Conservation (phyloP, 2,888 invertebrate species). For the Elaeidobius kamerunicus region DNA sequence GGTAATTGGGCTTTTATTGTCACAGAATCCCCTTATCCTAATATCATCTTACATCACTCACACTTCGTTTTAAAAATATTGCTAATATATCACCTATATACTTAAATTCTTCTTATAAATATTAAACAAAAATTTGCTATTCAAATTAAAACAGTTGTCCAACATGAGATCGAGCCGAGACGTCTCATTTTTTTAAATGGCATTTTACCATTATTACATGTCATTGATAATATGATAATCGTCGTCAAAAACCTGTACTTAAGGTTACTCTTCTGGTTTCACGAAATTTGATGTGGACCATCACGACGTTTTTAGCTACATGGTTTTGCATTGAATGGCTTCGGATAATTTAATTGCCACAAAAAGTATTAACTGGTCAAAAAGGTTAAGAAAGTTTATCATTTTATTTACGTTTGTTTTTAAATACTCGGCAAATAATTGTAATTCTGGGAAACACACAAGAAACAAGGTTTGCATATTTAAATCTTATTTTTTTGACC, state of each 20-base stretch:
- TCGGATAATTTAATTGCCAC: no score
- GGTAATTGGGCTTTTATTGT: constrained; percentile 2
- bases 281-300: not conserved
- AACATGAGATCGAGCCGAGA: constrained; percentile 11
- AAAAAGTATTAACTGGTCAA: no score
- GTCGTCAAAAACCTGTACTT: constrained; percentile 9
- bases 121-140: not conserved
- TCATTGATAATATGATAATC: constrained; percentile 16
- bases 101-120: no score
- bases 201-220: constrained; percentile 10
- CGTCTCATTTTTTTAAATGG: constrained; percentile 5
- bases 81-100: not conserved
- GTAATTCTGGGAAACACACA: no score
- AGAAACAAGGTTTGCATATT: no score
- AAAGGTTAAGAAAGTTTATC: no score
- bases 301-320: not conserved
- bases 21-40: no score
- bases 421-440: no score
- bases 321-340: no score
- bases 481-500: no score
- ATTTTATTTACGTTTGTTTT: no score
- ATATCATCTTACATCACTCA: no score
- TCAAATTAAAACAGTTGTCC: not conserved
- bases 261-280: constrained; percentile 13
- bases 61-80: not conserved